Percentiles rank a stretch among this genome's conserved stretches.
phyloP scores from a whole-genome alignment of 1,140 invertebrate genomes.

The Plutomurus gul region DNA sequence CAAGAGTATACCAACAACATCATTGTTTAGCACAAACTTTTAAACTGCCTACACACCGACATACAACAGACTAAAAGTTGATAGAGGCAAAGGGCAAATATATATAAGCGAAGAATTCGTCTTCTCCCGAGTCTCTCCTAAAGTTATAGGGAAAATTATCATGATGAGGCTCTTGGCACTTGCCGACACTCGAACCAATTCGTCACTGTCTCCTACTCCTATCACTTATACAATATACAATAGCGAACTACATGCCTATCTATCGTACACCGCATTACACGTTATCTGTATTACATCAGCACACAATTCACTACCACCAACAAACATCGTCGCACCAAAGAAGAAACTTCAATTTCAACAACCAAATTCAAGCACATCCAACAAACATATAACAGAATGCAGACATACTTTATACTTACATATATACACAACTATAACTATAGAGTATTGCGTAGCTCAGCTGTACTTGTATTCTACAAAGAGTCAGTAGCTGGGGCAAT shows the following conservation, averaged over 20 bases:
- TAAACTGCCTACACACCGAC: background rate
- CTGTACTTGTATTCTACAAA: background rate
- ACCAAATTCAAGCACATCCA: too few relatives aligned
- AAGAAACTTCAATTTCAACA: background rate
- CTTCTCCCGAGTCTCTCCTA: background rate
- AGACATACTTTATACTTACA: background rate
- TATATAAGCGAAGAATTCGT: background rate
- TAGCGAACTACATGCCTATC: background rate
- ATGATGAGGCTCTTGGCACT: conserved; percentile 19
- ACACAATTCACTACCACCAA: background rate
- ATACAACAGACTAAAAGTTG: background rate
- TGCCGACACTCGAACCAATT: conserved; percentile 17
- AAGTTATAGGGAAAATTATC: conserved; percentile 15
- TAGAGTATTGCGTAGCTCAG: background rate
- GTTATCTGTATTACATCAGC: background rate
- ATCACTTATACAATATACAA: background rate
- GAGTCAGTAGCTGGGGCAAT: too few relatives aligned
- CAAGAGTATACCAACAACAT: background rate
- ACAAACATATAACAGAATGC: background rate
- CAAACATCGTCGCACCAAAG: background rate
- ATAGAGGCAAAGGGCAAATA: background rate
- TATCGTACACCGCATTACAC: background rate
- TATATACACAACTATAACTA: background rate
- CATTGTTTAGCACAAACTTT: background rate
- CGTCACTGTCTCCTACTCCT: conserved; percentile 19